Evolutionary conservation across 1,140 invertebrate species (phyloP).

Genomic region (Caenorhabditis remanei): DNA sequence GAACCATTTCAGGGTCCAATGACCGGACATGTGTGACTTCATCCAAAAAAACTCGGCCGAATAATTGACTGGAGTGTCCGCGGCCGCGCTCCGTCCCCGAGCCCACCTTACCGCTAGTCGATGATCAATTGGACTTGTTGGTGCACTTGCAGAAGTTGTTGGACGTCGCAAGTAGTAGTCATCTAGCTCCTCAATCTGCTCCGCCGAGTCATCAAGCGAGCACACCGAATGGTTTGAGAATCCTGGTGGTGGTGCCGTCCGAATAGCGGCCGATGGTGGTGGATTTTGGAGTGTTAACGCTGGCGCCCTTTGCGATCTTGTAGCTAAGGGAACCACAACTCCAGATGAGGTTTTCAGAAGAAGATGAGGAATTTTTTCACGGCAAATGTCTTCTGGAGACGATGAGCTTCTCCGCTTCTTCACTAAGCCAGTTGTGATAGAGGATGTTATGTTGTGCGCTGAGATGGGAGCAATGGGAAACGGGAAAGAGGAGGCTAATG

Average conservation of each 20-base stretch:
- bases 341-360: constrained; percentile 37
- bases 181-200: background rate
- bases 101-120: background rate
- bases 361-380: constrained; percentile 59
- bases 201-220: constrained; percentile 1
- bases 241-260: constrained; percentile 1
- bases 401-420: constrained; percentile 58
- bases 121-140: constrained; percentile 35
- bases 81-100: background rate
- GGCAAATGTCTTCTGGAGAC: constrained; percentile 51
- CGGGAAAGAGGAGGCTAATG: background rate
- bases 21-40: constrained; percentile 67
- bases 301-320: background rate
- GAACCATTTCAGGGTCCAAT: constrained; percentile 71
- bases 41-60: constrained; percentile 75
- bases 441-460: background rate
- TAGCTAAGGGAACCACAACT: background rate
- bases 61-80: constrained; percentile 65
- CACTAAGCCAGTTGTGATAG: constrained; percentile 45
- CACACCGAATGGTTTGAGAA: background rate
- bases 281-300: background rate
- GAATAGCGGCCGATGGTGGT: constrained; percentile 22
- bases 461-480: background rate
- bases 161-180: background rate
- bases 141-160: background rate